Evolutionary conservation across 23 tunicate genomes (phyloP).

Genomic region (Ascidia mentula): DNA sequence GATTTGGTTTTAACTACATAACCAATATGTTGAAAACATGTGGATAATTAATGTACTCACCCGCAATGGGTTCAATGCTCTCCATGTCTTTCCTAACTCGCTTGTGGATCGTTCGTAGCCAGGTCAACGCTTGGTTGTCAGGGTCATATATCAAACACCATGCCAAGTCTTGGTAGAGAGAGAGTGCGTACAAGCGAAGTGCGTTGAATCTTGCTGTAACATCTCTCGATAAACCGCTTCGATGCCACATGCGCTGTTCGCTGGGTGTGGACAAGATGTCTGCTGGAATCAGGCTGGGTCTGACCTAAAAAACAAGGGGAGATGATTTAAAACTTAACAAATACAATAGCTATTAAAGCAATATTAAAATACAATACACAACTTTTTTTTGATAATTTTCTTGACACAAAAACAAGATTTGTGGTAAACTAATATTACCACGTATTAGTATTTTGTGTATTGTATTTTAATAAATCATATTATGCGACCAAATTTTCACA

Average conservation of each 20-base stretch:
- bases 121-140: slow-evolving; percentile 53
- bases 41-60: too few species aligned
- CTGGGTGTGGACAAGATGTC: slow-evolving; percentile 37
- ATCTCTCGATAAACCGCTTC: slow-evolving; percentile 24
- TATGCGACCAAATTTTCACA: too few species aligned
- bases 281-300: slow-evolving; percentile 19
- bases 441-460: too few species aligned
- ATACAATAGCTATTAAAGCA: too few species aligned
- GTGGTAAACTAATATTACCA: too few species aligned
- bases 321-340: too few species aligned
- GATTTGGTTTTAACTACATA: too few species aligned
- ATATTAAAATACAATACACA: too few species aligned
- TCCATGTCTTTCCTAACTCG: slow-evolving; percentile 46
- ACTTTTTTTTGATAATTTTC: too few species aligned
- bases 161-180: slow-evolving; percentile 34
- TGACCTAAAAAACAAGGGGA: slow-evolving; percentile 36
- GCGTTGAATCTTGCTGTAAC: slow-evolving; percentile 19
- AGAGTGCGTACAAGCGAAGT: slow-evolving; percentile 42
- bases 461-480: too few species aligned
- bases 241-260: slow-evolving; percentile 48
- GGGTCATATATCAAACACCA: slow-evolving; percentile 83
- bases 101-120: slow-evolving; percentile 39
- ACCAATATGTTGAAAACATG: too few species aligned
- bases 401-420: too few species aligned
- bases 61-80: neutral